Evolutionary conservation across 37 sponge, comb jelly and placozoan genomes (phyloP).

Genomic region (Chondrilla cf. caribensis): DNA sequence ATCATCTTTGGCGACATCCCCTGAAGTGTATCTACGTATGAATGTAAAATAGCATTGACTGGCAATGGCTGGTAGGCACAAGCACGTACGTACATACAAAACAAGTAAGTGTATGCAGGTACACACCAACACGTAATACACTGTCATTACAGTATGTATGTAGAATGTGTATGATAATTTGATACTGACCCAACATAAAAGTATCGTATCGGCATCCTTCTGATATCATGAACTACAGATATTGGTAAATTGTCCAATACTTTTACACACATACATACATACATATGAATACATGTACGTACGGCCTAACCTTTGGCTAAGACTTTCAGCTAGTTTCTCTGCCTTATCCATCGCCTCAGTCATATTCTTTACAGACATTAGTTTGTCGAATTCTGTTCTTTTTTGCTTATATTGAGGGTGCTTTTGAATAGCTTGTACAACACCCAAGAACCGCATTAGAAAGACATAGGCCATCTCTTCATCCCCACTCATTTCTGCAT

Average conservation of each 20-base stretch:
- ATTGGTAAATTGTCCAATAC: too few species aligned
- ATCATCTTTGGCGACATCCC: background rate
- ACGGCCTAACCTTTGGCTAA: constrained; percentile 35
- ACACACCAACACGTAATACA: too few species aligned
- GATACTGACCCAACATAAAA: too few species aligned
- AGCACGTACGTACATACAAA: too few species aligned
- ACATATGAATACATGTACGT: background rate
- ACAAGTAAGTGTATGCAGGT: too few species aligned
- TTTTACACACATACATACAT: constrained; percentile 5
- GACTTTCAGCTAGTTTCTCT: constrained; percentile 39
- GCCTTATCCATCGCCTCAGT: constrained; percentile 42
- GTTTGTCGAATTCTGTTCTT: constrained; percentile 46
- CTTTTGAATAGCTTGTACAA: constrained; percentile 35
- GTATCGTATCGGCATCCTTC: too few species aligned
- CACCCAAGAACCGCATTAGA: constrained; percentile 72
- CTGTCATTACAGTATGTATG: too few species aligned
- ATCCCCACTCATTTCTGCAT: constrained; percentile 54
- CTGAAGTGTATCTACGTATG: background rate
- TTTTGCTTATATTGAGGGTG: constrained; percentile 42
- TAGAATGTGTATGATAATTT: too few species aligned
- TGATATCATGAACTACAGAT: too few species aligned
- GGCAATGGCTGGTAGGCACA: too few species aligned
- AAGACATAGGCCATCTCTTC: constrained; percentile 78
- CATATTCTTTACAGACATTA: background rate
- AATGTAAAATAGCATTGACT: too few species aligned